Evolutionary conservation across 2,113 vertebrate genomes (phyloP).

Genomic region (Marmota monax): DNA sequence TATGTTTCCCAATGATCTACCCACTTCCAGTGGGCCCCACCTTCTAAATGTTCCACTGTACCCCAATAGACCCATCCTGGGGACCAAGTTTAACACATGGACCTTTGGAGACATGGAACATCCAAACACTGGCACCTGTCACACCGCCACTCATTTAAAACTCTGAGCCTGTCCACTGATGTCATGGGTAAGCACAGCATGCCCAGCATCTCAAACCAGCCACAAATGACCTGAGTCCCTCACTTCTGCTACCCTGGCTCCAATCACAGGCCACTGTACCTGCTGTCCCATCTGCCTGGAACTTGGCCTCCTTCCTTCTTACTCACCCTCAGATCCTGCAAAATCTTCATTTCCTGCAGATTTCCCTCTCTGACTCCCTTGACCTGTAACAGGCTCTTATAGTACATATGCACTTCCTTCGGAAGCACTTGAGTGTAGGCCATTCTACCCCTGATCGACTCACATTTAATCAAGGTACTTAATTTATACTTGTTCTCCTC

Average conservation of each 20-base stretch:
- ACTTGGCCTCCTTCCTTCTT: not conserved
- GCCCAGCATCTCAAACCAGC: not conserved
- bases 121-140: too few species aligned
- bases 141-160: not conserved
- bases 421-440: not conserved
- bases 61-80: not conserved
- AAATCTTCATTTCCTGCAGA: not conserved
- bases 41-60: not conserved
- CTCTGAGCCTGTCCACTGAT: not conserved
- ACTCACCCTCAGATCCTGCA: not conserved
- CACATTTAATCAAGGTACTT: not conserved
- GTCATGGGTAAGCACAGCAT: not conserved
- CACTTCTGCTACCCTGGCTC: fast-evolving
- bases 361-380: not conserved
- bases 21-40: not conserved
- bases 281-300: not conserved
- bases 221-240: not conserved
- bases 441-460: not conserved
- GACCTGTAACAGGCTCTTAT: not conserved
- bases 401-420: not conserved
- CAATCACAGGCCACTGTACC: not conserved
- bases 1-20: not conserved
- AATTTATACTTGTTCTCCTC: not conserved
- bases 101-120: not conserved
- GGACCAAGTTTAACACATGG: too few species aligned